These are phyloP conservation scores for Lasioglossum marginatum DNA, from an alignment of 2,888 invertebrate genomes.

Conservation along the genomic window DNA sequence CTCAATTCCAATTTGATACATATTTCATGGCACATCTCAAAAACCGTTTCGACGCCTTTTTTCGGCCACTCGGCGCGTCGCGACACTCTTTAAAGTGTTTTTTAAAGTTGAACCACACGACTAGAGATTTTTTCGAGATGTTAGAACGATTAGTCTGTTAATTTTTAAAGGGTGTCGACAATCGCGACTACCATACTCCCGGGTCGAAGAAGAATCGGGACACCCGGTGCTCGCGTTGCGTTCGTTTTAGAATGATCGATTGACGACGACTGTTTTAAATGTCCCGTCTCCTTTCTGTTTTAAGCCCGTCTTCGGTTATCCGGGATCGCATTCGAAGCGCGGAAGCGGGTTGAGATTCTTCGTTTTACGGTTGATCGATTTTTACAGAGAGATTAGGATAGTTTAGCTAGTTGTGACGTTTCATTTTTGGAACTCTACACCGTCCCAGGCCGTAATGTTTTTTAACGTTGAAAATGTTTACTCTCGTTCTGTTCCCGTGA, in stretches of 20 bases:
- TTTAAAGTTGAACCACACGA: not conserved
- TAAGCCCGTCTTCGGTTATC: conserved; percentile 38
- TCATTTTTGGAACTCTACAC: conserved; percentile 42
- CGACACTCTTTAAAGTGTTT: not conserved
- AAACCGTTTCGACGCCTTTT: not conserved
- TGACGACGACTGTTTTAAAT: conserved; percentile 55
- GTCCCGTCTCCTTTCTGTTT: conserved; percentile 24
- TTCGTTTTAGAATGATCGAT: conserved; percentile 67
- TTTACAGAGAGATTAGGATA: conserved; percentile 56
- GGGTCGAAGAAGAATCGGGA: conserved; percentile 5
- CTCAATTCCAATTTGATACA: not conserved
- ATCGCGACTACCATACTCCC: not conserved
- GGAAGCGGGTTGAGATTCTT: conserved; percentile 41
- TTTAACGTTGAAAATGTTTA: conserved; percentile 52
- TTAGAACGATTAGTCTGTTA: no score
- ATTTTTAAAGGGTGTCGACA: not conserved
- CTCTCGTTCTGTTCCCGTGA: conserved; percentile 23
- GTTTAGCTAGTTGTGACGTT: conserved; percentile 50
- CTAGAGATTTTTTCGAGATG: not conserved
- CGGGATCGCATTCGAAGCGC: conserved; percentile 19
- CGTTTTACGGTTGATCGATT: conserved; percentile 62
- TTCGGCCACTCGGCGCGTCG: not conserved
- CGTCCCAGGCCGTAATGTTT: conserved; percentile 39
- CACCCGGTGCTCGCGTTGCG: conserved; percentile 42
- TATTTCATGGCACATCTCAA: not conserved